Percentiles rank a stretch among this genome's conserved stretches.
These are phyloP conservation scores for Tetrax tetrax DNA, from an alignment of 2,113 vertebrate genomes.

Conservation along the genomic window DNA sequence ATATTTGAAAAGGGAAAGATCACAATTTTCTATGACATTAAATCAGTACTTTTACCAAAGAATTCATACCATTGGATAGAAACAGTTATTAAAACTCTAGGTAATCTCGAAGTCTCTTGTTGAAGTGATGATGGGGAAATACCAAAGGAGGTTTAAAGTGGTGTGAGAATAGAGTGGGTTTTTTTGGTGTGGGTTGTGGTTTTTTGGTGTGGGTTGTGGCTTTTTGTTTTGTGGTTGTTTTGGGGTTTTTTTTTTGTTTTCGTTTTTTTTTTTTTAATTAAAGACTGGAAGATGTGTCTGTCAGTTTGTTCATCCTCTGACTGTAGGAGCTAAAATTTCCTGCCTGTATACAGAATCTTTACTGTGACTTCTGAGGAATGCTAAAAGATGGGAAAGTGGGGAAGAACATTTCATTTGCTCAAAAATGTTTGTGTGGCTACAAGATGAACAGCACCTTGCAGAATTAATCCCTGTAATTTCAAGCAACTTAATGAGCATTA, in stretches of 20 bases:
- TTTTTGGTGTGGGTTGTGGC: not conserved
- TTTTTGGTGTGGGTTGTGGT: not conserved
- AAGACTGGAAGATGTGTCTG: not conserved
- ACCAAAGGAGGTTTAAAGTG: not conserved
- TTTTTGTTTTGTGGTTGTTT: not conserved
- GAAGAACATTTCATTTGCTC: not conserved
- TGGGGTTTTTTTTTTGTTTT: too few relatives aligned
- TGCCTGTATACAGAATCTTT: not conserved
- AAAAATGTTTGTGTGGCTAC: not conserved
- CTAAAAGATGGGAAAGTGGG: not conserved
- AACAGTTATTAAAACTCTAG: not conserved
- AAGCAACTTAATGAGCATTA: not conserved
- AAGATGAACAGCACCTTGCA: not conserved
- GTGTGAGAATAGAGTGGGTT: not conserved
- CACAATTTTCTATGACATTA: not conserved
- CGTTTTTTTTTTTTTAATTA: not conserved
- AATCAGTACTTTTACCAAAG: not conserved
- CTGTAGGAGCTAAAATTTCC: not conserved
- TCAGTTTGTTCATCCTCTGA: not conserved
- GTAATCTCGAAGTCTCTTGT: too few relatives aligned
- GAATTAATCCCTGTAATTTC: not conserved
- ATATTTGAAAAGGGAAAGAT: not conserved
- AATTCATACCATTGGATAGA: not conserved
- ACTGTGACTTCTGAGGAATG: not conserved
- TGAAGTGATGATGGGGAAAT: not conserved